Base-by-base conservation (phyloP, 2,888 invertebrate genomes). In the Hecatera dysodea region DNA sequence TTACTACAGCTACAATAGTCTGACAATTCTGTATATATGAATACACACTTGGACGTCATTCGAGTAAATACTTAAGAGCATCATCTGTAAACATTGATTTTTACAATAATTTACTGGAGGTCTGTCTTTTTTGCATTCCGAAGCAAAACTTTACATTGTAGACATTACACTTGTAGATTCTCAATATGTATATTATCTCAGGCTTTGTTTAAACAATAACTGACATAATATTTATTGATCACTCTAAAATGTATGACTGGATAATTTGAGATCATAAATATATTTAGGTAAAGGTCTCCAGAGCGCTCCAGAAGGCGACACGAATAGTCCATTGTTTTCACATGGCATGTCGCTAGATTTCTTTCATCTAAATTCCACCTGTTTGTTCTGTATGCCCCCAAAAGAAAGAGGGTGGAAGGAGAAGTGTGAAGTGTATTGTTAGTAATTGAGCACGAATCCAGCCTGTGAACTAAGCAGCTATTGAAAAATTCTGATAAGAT, bases 171-270 rank as follows among this genome's bases (percentile, higher is more conserved):
- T 77, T 56, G 33, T 17, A 12, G 15, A 44, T 44, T 7, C 24
- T 46, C 29, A 36, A 29, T 53, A 22, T 4, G 8, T 15, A 55
- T 70, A 42, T 48, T 29, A 17, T 29, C 9, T 42, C 22, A 27
- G 1, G 17, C 50, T 50, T 50, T 24, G 5, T 39, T 42, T 6
- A 55, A 72, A 60, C 52, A 72, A 27, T n/a, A 36, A 33, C 15
- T 27, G n/a, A 17, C 3, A 22, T 52, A 72, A 72, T 78, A 78
- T 78, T 75, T 72, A 72, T 46, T 22, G 3, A 57, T 46, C 63
- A 75, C 79, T 78, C 59, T 12, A 72, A 44, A 33, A 63, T 39
- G 19, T 19, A 44, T 9, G 12, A 44, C 42, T 42, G 2, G 4
- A 42, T 22, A 0, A 1, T 33, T 46, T 52, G 50, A 68, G 17